Evolutionary conservation across 2,797 vertebrate genomes (phyloP), one percentile per base, ranked within the genome.

Genomic region (Paramormyrops hopkinsi): DNA sequence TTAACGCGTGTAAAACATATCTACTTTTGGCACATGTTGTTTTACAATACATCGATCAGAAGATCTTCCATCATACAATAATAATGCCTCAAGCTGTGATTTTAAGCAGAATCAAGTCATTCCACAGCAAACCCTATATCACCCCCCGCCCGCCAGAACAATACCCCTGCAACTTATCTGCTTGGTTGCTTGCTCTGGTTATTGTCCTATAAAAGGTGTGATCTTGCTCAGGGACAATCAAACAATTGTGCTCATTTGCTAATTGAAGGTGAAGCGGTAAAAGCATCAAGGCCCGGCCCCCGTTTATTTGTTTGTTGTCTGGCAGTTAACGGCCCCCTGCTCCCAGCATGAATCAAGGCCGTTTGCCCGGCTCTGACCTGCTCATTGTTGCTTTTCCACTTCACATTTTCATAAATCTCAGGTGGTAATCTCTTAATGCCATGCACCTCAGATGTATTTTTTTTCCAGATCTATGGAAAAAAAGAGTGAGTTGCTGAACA

Each of bases 321-420:
- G 95, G 95, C 94, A 92, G 91, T 94, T 95, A 96, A 95, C 93
- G 95, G 94, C 95, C 93, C 97, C 97, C 95, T 94, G 95, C 51
- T 51, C 88, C 51, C 54, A 41, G 73, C 69, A 56, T 88, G 96
- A 96, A 96, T 96, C 95, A 96, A 96, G 95, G 96, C 94, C 94
- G 94, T 96, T 96, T 53, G 94, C 95, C 95, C 96, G 95, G 62
- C 62, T 29, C 29, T 79, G 88, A 76, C 50, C 33, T 41, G 93
- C 94, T 94, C 94, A 94, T 98, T 98, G 97, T 98, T 97, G 95
- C 95, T 94, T 98, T 97, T 97, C 98, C 97, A 97, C 96, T 92
- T 94, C 94, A 93, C 95, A 97, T 98, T 97, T 97, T 97, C 96
- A 97, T 97, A 97, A 97, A 98, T 98, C 95, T 97, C 95, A 95